phyloP scores from a whole-genome alignment of 2,797 vertebrate species.

The Rhinogobio ventralis region DNA sequence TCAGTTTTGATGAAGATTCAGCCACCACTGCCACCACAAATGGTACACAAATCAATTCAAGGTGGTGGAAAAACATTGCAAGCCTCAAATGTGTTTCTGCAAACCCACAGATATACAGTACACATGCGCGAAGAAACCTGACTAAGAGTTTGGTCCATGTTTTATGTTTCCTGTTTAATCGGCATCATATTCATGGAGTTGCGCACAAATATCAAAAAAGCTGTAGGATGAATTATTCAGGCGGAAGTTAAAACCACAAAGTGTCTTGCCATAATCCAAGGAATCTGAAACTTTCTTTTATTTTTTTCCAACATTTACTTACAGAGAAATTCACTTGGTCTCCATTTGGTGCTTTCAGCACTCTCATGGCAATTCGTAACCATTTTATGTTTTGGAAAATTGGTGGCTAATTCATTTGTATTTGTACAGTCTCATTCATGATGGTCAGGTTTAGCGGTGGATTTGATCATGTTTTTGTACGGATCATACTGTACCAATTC shows the following conservation, averaged over 20 bases:
- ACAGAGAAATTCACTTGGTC: too few species aligned
- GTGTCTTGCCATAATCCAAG: neutral
- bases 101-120: neutral
- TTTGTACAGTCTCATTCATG: too few species aligned
- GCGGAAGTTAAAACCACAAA: neutral
- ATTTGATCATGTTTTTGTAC: too few species aligned
- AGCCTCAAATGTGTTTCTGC: neutral
- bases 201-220: too few species aligned
- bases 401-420: too few species aligned
- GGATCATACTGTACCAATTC: too few species aligned
- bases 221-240: neutral
- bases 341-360: too few species aligned
- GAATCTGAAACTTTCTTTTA: neutral
- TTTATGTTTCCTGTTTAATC: neutral
- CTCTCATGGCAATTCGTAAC: too few species aligned
- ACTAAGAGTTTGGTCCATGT: neutral
- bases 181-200: neutral
- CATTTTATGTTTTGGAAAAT: too few species aligned
- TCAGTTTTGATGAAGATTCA: neutral
- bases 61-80: neutral
- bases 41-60: neutral
- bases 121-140: neutral
- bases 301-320: too few species aligned
- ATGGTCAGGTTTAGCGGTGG: too few species aligned
- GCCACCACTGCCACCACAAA: neutral